Base-by-base conservation (phyloP, 2,113 vertebrate genomes). In the Caranx ignobilis region DNA sequence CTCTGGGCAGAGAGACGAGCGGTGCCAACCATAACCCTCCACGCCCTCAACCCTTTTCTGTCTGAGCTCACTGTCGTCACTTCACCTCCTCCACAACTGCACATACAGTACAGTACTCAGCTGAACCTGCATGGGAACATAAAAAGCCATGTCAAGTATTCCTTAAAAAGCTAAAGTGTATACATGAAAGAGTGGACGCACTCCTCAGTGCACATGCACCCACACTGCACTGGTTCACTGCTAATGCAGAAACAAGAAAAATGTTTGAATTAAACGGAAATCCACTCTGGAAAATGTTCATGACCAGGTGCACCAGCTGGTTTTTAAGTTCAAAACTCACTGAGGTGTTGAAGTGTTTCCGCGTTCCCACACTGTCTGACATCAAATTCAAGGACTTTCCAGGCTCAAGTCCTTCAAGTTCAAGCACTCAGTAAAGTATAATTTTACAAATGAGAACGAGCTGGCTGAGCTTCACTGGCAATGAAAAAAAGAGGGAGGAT, bases 11-110 rank as follows among this genome's bases (percentile, higher is more conserved):
- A 82, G 54, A 88, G 76, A 72, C 76, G 60, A 77, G 71, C 45
- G 75, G 81, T 82, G 87, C 89, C 85, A 91, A 83, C 87, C 64
- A 43, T 77, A 80, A 87, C 87, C 68, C 48, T 63, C 57, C 71
- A 76, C 74, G 21, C 69, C 75, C 72, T 78, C 54, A 9, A 10
- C 63, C 45, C 60, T 16, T 21, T 75, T 55, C 50, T 26, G 26
- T 32, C 71, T 64, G 39, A 72, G 67, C 75, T 78, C 66, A 52
- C 16, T 72, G 81, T 76, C 74, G 56, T 78, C 74, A 63, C 34
- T 18, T 65, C 75, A 65, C 37, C 75, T 52, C 13, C 57, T 56
- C 72, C 16, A 54, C 64, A 47, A 26, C 41, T 39, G 54, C 52
- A 81, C 66, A 41, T 13, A 0, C 63, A n/a, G 26, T 26, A 26